Evolutionary conservation across 2,888 invertebrate genomes (phyloP).

Genomic region (Blastobasis adustella): DNA sequence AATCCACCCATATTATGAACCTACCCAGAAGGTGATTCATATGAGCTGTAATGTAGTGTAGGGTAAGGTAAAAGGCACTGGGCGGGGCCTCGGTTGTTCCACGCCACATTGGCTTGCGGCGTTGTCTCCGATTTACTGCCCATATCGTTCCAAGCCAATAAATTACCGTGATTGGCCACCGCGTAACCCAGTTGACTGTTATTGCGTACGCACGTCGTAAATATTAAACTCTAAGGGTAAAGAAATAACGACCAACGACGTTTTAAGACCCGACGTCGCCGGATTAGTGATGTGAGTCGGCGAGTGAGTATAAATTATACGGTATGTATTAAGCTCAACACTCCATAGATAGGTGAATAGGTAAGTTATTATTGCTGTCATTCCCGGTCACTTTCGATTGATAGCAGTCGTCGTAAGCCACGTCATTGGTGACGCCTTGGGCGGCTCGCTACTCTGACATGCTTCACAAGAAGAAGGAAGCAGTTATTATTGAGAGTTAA

Average conservation of each 20-base stretch:
- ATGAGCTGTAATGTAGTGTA: no score
- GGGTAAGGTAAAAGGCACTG: conserved; percentile 12
- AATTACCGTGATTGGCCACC: conserved; percentile 44
- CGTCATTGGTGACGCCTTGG: no score
- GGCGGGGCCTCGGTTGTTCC: conserved; percentile 6
- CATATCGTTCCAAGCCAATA: conserved; percentile 45
- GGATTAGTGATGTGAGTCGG: conserved; percentile 16
- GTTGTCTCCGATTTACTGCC: conserved; percentile 27
- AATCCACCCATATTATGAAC: no score
- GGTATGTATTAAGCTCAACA: conserved; percentile 11
- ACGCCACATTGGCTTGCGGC: conserved; percentile 11
- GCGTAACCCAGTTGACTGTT: conserved; percentile 20
- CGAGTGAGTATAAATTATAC: no score
- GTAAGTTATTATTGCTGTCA: no score
- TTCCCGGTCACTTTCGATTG: no score
- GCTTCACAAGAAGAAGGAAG: no score
- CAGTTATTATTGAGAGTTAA: no score
- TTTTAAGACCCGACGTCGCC: conserved; percentile 21
- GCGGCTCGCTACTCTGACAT: no score
- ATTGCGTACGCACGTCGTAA: conserved; percentile 22
- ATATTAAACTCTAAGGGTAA: conserved; percentile 25
- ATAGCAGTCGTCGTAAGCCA: no score
- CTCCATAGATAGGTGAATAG: no score
- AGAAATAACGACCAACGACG: conserved; percentile 7
- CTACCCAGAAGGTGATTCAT: no score